A percentile compares a stretch with the other conserved stretches of the same genome.
phyloP scores from a whole-genome alignment of 2,113 vertebrate genomes.

The Aegotheles bennettii region DNA sequence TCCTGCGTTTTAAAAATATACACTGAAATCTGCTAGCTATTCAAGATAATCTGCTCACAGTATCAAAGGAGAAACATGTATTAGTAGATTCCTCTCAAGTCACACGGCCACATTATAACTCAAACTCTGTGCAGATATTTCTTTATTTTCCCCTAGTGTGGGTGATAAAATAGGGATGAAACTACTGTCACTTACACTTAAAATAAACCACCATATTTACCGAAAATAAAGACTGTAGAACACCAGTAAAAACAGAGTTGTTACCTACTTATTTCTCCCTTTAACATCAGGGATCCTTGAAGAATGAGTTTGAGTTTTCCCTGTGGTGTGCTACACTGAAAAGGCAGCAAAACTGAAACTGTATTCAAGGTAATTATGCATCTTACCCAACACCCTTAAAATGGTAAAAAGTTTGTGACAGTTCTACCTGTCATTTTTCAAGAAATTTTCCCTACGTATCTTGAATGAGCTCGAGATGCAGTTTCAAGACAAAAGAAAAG shows the following conservation, averaged over 20 bases:
- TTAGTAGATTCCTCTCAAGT: neutral
- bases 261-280: neutral
- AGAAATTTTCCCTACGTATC: neutral
- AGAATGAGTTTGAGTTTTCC: neutral
- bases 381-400: neutral
- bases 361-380: neutral
- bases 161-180: neutral
- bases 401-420: neutral
- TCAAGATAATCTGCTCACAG: neutral
- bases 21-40: neutral
- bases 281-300: neutral
- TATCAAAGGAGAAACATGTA: neutral
- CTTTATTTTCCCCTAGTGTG: neutral
- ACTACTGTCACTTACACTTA: neutral
- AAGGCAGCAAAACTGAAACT: conserved; percentile 15
- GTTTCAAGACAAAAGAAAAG: neutral
- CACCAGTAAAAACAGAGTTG: neutral
- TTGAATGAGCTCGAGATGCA: neutral
- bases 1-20: neutral
- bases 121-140: neutral
- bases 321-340: neutral
- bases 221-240: neutral
- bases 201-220: neutral
- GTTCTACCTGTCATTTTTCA: neutral
- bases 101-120: neutral